Base-by-base conservation (phyloP, 2,888 invertebrate genomes). In the Drosophila neutralis region DNA sequence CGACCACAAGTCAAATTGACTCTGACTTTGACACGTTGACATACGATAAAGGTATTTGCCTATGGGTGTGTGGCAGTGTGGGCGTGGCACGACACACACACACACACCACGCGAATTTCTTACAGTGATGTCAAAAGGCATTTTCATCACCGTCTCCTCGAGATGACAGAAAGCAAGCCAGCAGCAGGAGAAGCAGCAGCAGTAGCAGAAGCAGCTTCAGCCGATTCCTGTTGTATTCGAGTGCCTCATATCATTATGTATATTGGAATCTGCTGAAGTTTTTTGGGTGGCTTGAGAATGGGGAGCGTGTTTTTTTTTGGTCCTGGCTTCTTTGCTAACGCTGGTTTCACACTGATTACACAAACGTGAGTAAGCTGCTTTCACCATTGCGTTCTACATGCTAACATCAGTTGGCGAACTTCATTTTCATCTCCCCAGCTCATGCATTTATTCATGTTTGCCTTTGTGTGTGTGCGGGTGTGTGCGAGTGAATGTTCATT, bases 311-410 rank as follows among this genome's bases (percentile, higher is more conserved):
- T 24, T 38, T 24, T 38, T 63, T 70, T 56, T 18, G 67, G 71
- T 13, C 68, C 73, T 78, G 54, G 58, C 54, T 69, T 58, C 38
- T 13, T 58, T 65, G 63, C 80, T 69, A 76, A 76, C 67, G 76
- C 79, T 82, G 82, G 89, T 84, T 85, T 89, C 89, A 77, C 90
- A 87, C 89, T 91, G 91, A 90, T 90, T 91, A 87, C 91, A 90
- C 83, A 91, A 90, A 91, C 90, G 89, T 91, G 90, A 91, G 90
- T 91, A 83, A 82, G 90, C 91, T 82, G 76, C 82, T 91, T 91
- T 87, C 76, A 85, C 73, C 86, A 86, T 83, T 73, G 82, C 86
- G 86, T 86, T 90, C 82, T 74, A 90, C 90, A 87, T 87, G 90
- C 89, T 86, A 90, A 87, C 89, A 87, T 75, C 79, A 58, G 62